Evolutionary conservation across 2,113 vertebrate species (phyloP).

Genomic region (Myrmophylax atrothorax): DNA sequence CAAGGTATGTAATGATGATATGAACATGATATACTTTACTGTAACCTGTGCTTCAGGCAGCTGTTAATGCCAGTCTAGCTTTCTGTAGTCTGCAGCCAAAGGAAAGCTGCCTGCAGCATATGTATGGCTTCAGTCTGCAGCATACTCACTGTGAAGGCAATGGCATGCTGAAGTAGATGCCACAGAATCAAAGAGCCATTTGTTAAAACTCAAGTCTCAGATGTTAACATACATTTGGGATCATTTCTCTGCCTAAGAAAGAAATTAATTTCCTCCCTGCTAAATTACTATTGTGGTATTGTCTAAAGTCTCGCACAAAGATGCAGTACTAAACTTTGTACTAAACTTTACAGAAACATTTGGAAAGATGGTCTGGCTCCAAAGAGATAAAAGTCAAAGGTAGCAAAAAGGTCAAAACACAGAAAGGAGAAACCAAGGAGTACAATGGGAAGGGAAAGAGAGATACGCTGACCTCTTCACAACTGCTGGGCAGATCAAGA

Average conservation of each 20-base stretch:
- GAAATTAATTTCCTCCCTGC: neutral
- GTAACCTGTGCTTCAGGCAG: slow-evolving; percentile 53
- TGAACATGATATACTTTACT: slow-evolving; percentile 32
- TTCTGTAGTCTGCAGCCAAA: slow-evolving; percentile 4
- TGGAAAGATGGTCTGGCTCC: neutral
- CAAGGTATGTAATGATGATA: slow-evolving; percentile 26
- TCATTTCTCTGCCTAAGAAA: neutral
- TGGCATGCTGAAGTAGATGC: neutral
- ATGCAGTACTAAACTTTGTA: neutral
- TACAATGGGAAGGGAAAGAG: neutral
- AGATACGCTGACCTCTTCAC: neutral
- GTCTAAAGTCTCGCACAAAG: accelerated
- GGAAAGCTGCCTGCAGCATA: neutral
- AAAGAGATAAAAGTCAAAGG: neutral
- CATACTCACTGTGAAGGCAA: neutral
- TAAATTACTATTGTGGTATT: neutral
- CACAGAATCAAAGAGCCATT: neutral
- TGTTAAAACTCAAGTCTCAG: neutral
- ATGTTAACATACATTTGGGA: neutral
- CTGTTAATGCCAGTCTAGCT: slow-evolving; percentile 45
- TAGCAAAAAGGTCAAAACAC: slow-evolving; percentile 1
- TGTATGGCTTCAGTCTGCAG: neutral
- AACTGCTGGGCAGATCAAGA: neutral
- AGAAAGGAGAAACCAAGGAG: neutral
- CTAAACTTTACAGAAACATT: neutral